Base-by-base conservation (phyloP, 2,888 invertebrate species). In the Abrostola tripartita region DNA sequence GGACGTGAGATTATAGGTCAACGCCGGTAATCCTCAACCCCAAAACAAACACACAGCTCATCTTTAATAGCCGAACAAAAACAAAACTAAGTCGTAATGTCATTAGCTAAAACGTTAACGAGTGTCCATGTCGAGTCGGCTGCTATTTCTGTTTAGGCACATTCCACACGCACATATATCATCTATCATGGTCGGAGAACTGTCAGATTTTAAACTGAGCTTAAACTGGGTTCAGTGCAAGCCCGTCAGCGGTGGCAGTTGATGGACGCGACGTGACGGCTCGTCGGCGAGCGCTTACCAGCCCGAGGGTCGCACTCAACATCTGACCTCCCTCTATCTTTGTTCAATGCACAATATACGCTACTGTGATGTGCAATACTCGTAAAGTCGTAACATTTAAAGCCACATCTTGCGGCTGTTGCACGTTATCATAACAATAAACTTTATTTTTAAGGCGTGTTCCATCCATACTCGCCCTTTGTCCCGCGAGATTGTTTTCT, bases 161-260 rank as follows among this genome's bases (percentile, higher is more conserved):
- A 88, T 90, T 88, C 90, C 86, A 78, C 79, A 69, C 75, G 77
- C 75, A 79, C 85, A 79, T 84, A 83, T 83, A 88, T 89, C 91
- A 91, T 91, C 88, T 84, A 90, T 92, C 91, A 91, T 88, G 87
- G 85, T 81, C 85, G 84, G 78, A 69, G 83, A 83, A 85, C 90
- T 90, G 90, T 90, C 91, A 88, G 84, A 86, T 87, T 92, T 88
- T 89, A 90, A 91, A 91, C 88, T 88, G 88, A 81, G 88, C 86
- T 87, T 89, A 88, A 89, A 88, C 90, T 87, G 88, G 81, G 87
- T 79, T 82, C 86, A 85, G 78, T 68, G 83, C 83, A 82, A 84
- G 76, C 81, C 85, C 87, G 88, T 89, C 89, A 84, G 80, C 84
- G 78, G 82, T 90, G 92, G 91, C 93, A 90, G 89, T 76, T 92